Evolutionary conservation across 2,888 invertebrate genomes (phyloP), one percentile per base, ranked within the genome.

Genomic region (Drosophila kanekoi): DNA sequence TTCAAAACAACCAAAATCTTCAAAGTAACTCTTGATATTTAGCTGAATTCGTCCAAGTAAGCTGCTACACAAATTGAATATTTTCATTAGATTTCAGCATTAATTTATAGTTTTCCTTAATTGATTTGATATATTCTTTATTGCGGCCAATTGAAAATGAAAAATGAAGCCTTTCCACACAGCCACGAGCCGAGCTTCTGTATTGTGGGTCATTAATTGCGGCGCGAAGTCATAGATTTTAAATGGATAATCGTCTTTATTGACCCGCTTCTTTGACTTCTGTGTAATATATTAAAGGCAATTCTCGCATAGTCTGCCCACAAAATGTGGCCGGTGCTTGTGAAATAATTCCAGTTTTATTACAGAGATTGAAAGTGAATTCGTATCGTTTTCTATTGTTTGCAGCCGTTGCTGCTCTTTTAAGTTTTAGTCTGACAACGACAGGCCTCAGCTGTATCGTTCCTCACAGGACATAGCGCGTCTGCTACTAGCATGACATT

Each of bases 391-490:
- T 44, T 23, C 6, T 28, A 23, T 45, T n/a, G 14, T 14, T 45
- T 11, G 11, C 1, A 35, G 33, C 9, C n/a, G n/a, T 23, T 45
- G 5, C 18, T 5, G 11, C 6, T 13, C 13, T 11, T 6, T 16
- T 41, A 20, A 20, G 6, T 11, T 43, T 20, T 33, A 13, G 13
- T 74, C 3, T 81, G 81, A 28, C 92, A 92, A n/a, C 87, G 91
- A 79, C 94, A 94, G 18, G 87, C 87, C 73, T 93, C 93, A 32
- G 89, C 87, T 9, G 63, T 33, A 13, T 92, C 91, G 13, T 89
- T 93, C 9, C 93, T 93, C 49, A 92, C 92, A 0, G 93, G 90
- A 84, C 96, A 96, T 41, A 93, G 93, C 1, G 93, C 93, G 33
- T 94, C 94, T 4, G 94, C 92, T 0, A 95, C 94, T 64, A 93